Evolutionary conservation across 2,797 vertebrate genomes (phyloP), one percentile per base, ranked within the genome.

Genomic region (Hipposideros larvatus): DNA sequence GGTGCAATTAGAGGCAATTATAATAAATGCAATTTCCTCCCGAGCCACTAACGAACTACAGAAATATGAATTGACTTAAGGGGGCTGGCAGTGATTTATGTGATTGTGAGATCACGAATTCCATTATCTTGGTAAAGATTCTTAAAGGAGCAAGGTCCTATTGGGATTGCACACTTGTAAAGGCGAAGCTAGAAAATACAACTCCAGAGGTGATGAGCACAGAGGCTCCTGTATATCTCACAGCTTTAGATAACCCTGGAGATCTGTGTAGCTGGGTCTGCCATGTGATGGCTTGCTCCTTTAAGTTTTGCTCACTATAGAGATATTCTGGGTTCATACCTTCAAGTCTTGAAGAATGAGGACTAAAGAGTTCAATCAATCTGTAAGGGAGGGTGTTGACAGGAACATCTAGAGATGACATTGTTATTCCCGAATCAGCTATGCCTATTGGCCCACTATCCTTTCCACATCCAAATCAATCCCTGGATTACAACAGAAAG

Each of bases 1-100:
- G 98, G 98, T 98, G 98, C 98, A 99, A 99, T 99, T 99, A 99
- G 98, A 98, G 97, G 98, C 98, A 99, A 99, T 99, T 99, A 99
- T 99, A 98, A 99, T 99, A 99, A 99, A 99, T 98, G 98, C 98
- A 99, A 99, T 99, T 99, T 99, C 98, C 98, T 98, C 98, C 98
- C 14, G 96, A 98, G 98, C 98, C 98, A 98, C 98, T 98, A 98
- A 99, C 98, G 98, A 99, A 98, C 98, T 98, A 97, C 98, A 99
- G 98, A 98, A 98, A 98, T 98, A 98, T 99, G 98, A 99, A 98
- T 98, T 98, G 98, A 98, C 98, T 98, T 96, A 95, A 98, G 98
- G 97, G 97, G 98, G 96, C 97, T 98, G 98, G 97, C 96, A 97
- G 95, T 98, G 98, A 98, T 98, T 98, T 98, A 98, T 98, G 97